Evolutionary conservation across 2,113 vertebrate species (phyloP).

Genomic region (Sapayoa aenigma): DNA sequence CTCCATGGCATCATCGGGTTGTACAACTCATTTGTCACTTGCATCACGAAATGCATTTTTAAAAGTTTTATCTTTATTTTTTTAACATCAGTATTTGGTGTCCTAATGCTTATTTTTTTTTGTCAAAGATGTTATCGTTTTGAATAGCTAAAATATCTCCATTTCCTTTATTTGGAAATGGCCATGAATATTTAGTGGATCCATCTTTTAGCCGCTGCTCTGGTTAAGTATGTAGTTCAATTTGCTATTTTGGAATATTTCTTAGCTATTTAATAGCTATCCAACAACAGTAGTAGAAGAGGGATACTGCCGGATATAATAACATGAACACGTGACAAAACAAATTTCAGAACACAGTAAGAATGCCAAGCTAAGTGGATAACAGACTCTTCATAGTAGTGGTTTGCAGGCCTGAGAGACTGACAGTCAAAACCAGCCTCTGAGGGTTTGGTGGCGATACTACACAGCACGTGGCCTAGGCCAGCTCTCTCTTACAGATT

Average conservation of each 20-base stretch:
- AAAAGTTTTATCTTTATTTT: not conserved
- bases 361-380: conserved; percentile 51
- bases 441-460: conserved; percentile 41
- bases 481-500: conserved; percentile 54
- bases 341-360: conserved; percentile 47
- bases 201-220: not conserved
- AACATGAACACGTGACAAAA: conserved; percentile 64
- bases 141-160: not conserved
- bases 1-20: not conserved
- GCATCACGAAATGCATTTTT: not conserved
- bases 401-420: conserved; percentile 46
- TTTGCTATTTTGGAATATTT: not conserved
- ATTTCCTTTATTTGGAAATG: not conserved
- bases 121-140: not conserved
- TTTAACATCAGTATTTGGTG: not conserved
- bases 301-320: conserved; percentile 56
- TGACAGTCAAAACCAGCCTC: conserved; percentile 11
- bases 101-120: not conserved
- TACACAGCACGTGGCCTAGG: conserved; percentile 25
- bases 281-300: conserved; percentile 13
- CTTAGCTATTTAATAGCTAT: not conserved
- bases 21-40: not conserved
- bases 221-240: not conserved
- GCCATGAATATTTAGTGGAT: not conserved
- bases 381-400: conserved; percentile 6